These are phyloP conservation scores for Drosophila takahashii DNA, from an alignment of 1,140 invertebrate species.

Conservation along the genomic window DNA sequence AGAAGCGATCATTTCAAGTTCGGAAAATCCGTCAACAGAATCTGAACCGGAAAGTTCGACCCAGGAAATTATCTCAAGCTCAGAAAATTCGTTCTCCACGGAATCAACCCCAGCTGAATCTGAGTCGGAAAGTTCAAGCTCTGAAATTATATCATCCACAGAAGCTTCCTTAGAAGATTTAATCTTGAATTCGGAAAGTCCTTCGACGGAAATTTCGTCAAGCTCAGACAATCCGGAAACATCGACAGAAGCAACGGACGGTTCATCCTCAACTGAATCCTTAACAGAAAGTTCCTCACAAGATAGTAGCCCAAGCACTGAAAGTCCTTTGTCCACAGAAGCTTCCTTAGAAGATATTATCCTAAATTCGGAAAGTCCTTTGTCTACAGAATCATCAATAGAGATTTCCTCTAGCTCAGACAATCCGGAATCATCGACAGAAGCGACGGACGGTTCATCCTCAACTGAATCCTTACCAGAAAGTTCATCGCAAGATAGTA, in stretches of 20 bases:
- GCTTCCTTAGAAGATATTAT: background rate
- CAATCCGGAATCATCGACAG: background rate
- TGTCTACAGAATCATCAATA: background rate
- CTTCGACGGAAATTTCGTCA: background rate
- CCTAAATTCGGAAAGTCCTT: background rate
- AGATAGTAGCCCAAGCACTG: background rate
- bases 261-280: background rate
- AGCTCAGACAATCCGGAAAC: background rate
- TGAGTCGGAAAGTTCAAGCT: too few relatives aligned
- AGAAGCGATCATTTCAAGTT: background rate
- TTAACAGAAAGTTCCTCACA: background rate
- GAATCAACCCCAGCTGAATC: too few relatives aligned
- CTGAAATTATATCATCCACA: too few relatives aligned
- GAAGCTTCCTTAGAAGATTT: too few relatives aligned
- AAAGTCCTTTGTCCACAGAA: background rate
- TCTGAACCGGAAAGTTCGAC: background rate
- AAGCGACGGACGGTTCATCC: too few relatives aligned
- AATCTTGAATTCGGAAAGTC: background rate
- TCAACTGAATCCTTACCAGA: background rate
- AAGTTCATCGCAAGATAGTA: background rate
- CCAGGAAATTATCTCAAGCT: background rate
- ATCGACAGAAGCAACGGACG: too few relatives aligned
- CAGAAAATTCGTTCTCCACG: background rate
- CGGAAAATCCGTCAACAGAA: background rate
- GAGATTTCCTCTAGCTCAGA: background rate